Conservation (phyloP, 2,797 vertebrate species). For the Labeo calbasu region DNA sequence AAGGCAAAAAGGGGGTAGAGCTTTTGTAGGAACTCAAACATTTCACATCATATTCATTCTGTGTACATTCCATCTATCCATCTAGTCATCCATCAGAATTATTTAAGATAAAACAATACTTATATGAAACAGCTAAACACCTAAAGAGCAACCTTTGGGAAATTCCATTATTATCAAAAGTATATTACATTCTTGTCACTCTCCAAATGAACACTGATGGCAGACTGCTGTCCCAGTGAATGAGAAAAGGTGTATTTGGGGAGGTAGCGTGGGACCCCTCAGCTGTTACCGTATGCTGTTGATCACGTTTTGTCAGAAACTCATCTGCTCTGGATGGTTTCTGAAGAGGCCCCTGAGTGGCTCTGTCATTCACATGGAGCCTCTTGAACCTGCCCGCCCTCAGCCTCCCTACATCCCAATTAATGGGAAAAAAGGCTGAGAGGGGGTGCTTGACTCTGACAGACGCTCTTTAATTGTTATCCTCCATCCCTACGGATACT, state of each 20-base stretch:
- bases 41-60: neutral
- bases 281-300: constrained; percentile 77
- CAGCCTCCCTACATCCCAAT: constrained; percentile 82
- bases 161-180: constrained; percentile 1
- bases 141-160: neutral
- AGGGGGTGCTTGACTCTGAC: constrained; percentile 80
- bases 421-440: constrained; percentile 82
- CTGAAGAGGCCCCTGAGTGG: constrained; percentile 70
- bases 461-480: constrained; percentile 83
- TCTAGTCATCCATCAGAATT: neutral
- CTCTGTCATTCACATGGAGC: constrained; percentile 78
- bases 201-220: constrained; percentile 35
- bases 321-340: constrained; percentile 72
- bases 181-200: constrained; percentile 42
- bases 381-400: constrained; percentile 81
- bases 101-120: neutral
- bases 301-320: constrained; percentile 81
- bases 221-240: constrained; percentile 50
- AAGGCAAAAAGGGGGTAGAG: neutral
- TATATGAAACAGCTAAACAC: neutral
- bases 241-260: constrained; percentile 49
- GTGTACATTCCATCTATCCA: neutral
- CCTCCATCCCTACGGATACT: constrained; percentile 78
- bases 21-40: neutral
- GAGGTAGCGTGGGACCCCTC: constrained; percentile 53